Evolutionary conservation across 2,113 vertebrate genomes (phyloP), one percentile per base, ranked within the genome.

Genomic region (Platycercus adscitus): DNA sequence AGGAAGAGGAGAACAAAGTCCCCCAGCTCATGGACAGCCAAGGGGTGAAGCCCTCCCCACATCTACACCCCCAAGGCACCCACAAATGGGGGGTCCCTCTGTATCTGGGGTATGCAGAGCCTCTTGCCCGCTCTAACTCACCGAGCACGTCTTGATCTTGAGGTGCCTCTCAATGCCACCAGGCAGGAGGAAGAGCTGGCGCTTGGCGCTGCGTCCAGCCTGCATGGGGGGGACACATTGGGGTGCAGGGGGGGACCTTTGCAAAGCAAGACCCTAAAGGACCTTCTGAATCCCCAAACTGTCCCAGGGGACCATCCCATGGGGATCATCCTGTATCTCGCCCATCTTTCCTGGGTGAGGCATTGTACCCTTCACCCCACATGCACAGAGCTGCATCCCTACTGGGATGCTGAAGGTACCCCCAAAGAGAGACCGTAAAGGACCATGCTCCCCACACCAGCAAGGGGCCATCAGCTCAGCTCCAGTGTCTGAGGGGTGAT

Each of bases 71-170:
- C n/a, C 14, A 1, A 39, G 5, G 43, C 25, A 2, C 44, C 65
- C 47, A 11, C 24, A 70, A 1, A n/a, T 0, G 1, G 13, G 24
- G 24, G 20, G 18, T 46, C 18, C 18, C 44, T 21, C 0, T 2
- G 4, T 28, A 9, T 13, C 11, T 1, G 7, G 81, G 50, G 10
- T 61, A 13, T 43, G 3, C 24, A 2, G 3, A 91, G 35, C 53
- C 63, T 11, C 9, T 47, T 35, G 37, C 10, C 26, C 33, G 8
- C 28, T 63, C 71, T 13, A 21, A 96, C 98, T 98, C 92, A 99
- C 99, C 10, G 99, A 99, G 95, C 99, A 99, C 0, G 99, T 99
- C 97, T 99, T 99, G 97, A 99, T 99, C 97, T 99, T 99, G 66
- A 99, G 97, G 85, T 99, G 99, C 61, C 98, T 98, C 91, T 99